A percentile compares a stretch with the other conserved stretches of the same genome.
These are phyloP conservation scores for Microtus pennsylvanicus DNA, from an alignment of 2,113 vertebrate genomes.

Conservation along the genomic window DNA sequence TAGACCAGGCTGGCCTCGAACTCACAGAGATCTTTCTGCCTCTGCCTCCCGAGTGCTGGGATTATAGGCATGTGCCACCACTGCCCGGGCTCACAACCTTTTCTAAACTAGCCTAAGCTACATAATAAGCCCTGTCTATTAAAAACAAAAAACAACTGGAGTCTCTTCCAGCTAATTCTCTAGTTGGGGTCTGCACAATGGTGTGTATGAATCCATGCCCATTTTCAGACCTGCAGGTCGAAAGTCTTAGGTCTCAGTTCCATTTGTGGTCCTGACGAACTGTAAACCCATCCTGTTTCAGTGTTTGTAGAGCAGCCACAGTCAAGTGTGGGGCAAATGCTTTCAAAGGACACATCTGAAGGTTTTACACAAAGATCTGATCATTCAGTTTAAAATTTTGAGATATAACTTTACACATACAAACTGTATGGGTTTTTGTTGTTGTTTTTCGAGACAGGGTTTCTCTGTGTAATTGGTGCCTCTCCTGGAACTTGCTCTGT, in stretches of 20 bases:
- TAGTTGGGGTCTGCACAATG: neutral
- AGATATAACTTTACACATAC: constrained; percentile 27
- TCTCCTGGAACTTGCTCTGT: neutral
- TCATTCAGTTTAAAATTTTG: neutral
- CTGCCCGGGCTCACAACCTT: neutral
- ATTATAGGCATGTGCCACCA: too few species aligned
- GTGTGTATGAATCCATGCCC: neutral
- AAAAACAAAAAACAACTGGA: neutral
- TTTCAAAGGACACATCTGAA: neutral
- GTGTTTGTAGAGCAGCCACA: neutral
- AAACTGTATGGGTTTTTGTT: neutral
- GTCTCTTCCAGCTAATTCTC: neutral
- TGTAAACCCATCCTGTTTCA: constrained; percentile 1
- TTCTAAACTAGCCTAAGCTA: neutral
- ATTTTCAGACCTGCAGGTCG: neutral
- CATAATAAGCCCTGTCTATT: neutral
- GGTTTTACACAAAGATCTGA: constrained; percentile 7
- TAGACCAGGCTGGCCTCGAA: too few species aligned
- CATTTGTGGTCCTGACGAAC: neutral
- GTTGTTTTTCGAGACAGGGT: neutral
- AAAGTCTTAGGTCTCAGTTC: neutral
- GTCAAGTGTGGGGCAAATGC: neutral
- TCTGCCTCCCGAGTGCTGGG: too few species aligned
- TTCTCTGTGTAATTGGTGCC: neutral
- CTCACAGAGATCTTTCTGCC: too few species aligned